Base-by-base conservation (phyloP, 2,888 invertebrate genomes). In the Pyrrhia umbra region DNA sequence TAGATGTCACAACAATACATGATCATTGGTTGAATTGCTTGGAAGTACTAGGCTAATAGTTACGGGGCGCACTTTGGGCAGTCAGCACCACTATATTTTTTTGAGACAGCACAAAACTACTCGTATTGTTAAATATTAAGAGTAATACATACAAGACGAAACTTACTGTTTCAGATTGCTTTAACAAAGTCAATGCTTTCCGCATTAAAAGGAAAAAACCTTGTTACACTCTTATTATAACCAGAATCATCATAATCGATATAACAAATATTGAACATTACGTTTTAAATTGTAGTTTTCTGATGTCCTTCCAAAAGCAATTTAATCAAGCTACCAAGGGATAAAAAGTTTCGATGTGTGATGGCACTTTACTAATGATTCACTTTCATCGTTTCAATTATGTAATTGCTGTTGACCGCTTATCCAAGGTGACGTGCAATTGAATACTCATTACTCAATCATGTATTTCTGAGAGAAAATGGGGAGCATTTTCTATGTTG, bases 371-470 rank as follows among this genome's bases (percentile, higher is more conserved):
- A 34, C n/a, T 13, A 68, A 4, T 42, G 13, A 66, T 45, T 15
- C 25, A 21, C 15, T 16, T 18, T 37, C 30, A 25, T 8, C 30
- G 45, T 66, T 46, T 60, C 23, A 46, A n/a, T 39, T 25, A n/a
- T 37, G 23, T 58, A 30, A 20, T 21, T 59, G 37, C 59, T 59
- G 18, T 50, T 39, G 60, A 47, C 9, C 16, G 25, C 9, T 23
- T 37, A 23, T 23, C 8, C 51, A 43, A 67, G 61, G 67, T 16
- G 8, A 54, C 20, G 47, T 13, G 21, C 42, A 68, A 27, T 49
- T 68, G 15, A 6, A 23, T 10, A 8, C 25, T 34, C n/a, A 49
- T 37, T 49, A 16, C 43, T 20, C 42, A 58, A 43, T 37, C 15
- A 18, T 50, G 20, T 39, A 13, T 46, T 20, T 57, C 20, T 20